Conservation (phyloP, 2,888 invertebrate genomes). For the Molorchus minor region DNA sequence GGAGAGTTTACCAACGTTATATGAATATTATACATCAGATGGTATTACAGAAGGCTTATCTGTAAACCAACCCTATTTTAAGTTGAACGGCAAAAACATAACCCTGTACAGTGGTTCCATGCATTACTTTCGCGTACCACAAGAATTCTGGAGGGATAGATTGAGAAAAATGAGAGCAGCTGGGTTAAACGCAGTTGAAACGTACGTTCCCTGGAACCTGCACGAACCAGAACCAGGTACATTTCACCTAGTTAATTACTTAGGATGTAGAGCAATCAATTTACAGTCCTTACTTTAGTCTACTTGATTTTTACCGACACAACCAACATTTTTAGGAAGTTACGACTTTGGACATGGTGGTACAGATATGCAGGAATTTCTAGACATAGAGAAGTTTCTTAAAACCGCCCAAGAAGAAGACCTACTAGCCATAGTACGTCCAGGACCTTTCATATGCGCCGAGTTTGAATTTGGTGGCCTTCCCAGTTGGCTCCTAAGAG, state of each 20-base stretch:
- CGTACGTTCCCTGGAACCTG: slow-evolving; percentile 86
- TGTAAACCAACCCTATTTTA: slow-evolving; percentile 51
- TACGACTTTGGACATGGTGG: slow-evolving; percentile 74
- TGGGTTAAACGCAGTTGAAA: slow-evolving; percentile 87
- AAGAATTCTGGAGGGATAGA: slow-evolving; percentile 80
- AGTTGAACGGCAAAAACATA: slow-evolving; percentile 59
- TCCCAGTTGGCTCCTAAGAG: slow-evolving; percentile 57
- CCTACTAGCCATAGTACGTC: slow-evolving; percentile 80
- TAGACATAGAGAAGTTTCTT: slow-evolving; percentile 73
- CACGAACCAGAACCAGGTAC: slow-evolving; percentile 78
- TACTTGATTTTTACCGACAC: background rate
- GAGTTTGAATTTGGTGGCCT: slow-evolving; percentile 77
- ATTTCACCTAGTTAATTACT: background rate
- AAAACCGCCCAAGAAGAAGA: slow-evolving; percentile 72
- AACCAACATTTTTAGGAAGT: slow-evolving; percentile 51
- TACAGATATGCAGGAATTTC: slow-evolving; percentile 64
- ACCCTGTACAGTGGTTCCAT: slow-evolving; percentile 67
- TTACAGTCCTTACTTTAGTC: background rate
- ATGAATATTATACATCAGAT: slow-evolving; percentile 60
- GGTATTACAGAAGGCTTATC: slow-evolving; percentile 52
- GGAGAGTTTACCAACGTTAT: slow-evolving; percentile 52
- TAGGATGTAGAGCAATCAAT: no score
- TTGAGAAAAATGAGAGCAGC: slow-evolving; percentile 79
- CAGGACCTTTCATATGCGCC: slow-evolving; percentile 92
- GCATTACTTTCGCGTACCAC: slow-evolving; percentile 86